These are phyloP conservation scores for Pentamera pediparva DNA, from an alignment of 53 echinoderm and acorn worm genomes.

Conservation along the genomic window DNA sequence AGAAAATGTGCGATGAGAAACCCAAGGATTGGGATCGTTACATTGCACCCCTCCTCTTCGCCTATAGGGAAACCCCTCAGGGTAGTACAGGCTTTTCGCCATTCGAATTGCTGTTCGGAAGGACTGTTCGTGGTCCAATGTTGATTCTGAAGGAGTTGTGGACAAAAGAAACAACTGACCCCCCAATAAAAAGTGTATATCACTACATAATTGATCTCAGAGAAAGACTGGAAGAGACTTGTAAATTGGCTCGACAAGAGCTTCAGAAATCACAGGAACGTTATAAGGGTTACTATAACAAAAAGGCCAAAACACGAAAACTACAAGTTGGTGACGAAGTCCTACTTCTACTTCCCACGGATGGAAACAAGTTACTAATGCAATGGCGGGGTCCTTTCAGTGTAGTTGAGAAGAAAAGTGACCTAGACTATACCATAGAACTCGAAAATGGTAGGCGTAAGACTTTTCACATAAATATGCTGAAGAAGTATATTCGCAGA, in stretches of 20 bases:
- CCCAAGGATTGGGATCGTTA: too few relatives aligned
- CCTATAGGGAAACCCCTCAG: too few relatives aligned
- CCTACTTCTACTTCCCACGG: constrained; percentile 25
- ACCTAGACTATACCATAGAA: constrained; percentile 5
- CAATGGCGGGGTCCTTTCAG: constrained; percentile 23
- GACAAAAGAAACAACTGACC: too few relatives aligned
- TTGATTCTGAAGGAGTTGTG: too few relatives aligned
- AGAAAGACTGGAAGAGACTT: constrained; percentile 35
- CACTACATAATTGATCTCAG: too few relatives aligned
- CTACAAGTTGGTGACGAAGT: constrained; percentile 27
- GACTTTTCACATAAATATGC: constrained; percentile 51
- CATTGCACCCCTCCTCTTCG: too few relatives aligned
- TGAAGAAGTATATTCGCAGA: constrained; percentile 50
- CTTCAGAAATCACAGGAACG: constrained; percentile 6
- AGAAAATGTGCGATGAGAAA: too few relatives aligned
- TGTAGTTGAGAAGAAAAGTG: not conserved
- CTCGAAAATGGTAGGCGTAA: constrained; percentile 25
- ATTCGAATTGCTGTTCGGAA: too few relatives aligned
- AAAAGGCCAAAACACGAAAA: not conserved
- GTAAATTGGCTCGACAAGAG: constrained; percentile 27
- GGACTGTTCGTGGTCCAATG: too few relatives aligned
- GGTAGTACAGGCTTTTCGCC: not conserved
- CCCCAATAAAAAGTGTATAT: too few relatives aligned
- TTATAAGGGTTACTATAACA: constrained; percentile 27
- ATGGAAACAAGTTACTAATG: constrained; percentile 28